These are phyloP conservation scores for Bos indicus DNA, from an alignment of 2,113 vertebrate genomes.

Conservation along the genomic window DNA sequence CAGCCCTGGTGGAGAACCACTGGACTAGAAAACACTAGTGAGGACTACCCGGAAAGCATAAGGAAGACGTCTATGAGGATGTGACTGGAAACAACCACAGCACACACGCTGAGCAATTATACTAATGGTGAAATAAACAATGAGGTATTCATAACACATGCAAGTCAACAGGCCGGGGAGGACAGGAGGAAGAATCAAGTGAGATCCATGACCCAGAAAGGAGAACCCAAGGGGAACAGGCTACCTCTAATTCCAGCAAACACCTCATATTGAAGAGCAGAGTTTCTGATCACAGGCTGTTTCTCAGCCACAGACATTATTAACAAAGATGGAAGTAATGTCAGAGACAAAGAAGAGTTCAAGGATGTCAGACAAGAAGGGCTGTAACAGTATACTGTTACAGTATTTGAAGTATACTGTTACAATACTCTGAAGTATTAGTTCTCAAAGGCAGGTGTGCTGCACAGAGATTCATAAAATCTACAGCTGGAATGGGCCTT, in stretches of 20 bases:
- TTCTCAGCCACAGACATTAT: background rate
- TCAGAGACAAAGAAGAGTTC: slow-evolving; percentile 22
- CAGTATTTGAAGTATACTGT: too few species aligned
- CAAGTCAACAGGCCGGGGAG: background rate
- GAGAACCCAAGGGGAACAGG: background rate
- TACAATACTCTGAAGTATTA: background rate
- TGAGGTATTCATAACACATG: background rate
- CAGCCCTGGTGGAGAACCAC: background rate
- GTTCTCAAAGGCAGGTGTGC: background rate
- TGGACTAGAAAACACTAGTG: background rate
- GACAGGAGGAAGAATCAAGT: background rate
- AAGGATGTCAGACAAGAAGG: background rate
- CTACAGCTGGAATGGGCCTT: background rate
- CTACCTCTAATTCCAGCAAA: background rate
- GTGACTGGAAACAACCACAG: background rate
- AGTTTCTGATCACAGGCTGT: background rate
- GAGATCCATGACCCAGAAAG: background rate
- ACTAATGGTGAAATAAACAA: background rate
- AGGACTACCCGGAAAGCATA: background rate
- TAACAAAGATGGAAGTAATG: slow-evolving; percentile 14
- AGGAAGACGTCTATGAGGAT: background rate
- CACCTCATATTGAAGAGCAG: background rate
- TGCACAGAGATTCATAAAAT: background rate
- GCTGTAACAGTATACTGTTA: background rate
- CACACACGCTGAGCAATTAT: background rate